Percentiles rank a stretch among this genome's conserved stretches.
Conservation (phyloP, 37 sponge, comb jelly and placozoan genomes). For the Ianthella basta region DNA sequence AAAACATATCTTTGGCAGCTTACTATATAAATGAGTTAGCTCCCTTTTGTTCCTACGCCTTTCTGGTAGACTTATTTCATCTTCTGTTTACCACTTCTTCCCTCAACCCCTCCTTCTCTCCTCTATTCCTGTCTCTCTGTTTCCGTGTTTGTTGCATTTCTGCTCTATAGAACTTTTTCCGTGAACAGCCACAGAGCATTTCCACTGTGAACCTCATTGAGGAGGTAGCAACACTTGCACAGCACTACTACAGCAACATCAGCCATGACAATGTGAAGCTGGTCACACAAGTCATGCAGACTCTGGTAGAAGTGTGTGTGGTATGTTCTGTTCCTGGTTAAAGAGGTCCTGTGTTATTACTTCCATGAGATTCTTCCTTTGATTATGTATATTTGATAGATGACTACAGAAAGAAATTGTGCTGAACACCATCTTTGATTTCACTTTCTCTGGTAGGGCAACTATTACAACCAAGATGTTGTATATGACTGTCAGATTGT, state of each 20-base stretch:
- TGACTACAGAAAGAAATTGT: no score
- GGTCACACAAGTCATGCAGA: constrained; percentile 37
- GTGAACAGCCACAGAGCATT: constrained; percentile 65
- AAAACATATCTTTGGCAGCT: no score
- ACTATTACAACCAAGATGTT: constrained; percentile 45
- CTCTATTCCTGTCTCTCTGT: neutral
- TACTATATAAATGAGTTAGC: no score
- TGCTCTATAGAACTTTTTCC: constrained; percentile 25
- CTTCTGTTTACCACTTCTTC: no score
- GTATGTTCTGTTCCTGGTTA: constrained; percentile 34
- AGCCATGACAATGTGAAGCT: constrained; percentile 54
- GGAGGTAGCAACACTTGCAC: constrained; percentile 44
- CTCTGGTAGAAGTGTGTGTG: constrained; percentile 55
- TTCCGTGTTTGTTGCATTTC: no score
- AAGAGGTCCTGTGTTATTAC: neutral
- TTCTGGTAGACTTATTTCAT: no score
- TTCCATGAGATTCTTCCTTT: no score
- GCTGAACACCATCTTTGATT: no score
- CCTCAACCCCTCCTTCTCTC: no score
- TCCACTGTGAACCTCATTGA: constrained; percentile 61
- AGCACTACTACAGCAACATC: constrained; percentile 44
- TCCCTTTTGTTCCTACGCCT: no score
- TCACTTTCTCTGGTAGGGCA: constrained; percentile 42
- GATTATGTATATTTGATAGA: no score
- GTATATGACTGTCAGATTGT: constrained; percentile 52